Evolutionary conservation across 2,113 vertebrate species (phyloP).

Genomic region (Morone saxatilis): DNA sequence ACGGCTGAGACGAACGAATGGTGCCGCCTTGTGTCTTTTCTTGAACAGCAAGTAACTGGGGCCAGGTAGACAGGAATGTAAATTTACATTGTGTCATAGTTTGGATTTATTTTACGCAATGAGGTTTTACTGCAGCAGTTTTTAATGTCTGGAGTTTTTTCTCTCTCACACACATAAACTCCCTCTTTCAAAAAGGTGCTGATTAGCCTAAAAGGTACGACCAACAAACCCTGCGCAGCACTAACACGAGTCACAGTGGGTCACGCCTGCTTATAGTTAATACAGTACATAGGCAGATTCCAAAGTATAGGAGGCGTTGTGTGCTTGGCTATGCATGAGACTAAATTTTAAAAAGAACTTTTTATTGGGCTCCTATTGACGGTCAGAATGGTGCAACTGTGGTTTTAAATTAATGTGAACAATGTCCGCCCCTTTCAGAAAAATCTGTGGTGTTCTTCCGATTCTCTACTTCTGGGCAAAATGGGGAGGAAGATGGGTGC

Average conservation of each 20-base stretch:
- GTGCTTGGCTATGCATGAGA: conserved; percentile 85
- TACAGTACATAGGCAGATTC: conserved; percentile 58
- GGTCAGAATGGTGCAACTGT: conserved; percentile 31
- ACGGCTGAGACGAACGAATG: conserved; percentile 36
- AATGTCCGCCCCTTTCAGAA: conserved; percentile 64
- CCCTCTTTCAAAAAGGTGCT: conserved; percentile 70
- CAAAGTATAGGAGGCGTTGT: conserved; percentile 61
- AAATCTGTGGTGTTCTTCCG: conserved; percentile 35
- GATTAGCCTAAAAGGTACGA: conserved; percentile 74
- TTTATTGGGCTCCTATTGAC: conserved; percentile 59
- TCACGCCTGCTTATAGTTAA: conserved; percentile 59
- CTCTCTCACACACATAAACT: conserved; percentile 31
- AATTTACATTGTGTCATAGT: conserved; percentile 66
- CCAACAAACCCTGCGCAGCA: conserved; percentile 40
- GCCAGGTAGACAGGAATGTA: conserved; percentile 73
- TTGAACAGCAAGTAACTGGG: conserved; percentile 51
- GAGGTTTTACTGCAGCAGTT: conserved; percentile 63
- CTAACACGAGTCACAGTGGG: conserved; percentile 48
- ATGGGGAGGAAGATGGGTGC: conserved; percentile 8
- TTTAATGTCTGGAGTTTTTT: conserved; percentile 59
- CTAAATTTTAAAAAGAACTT: conserved; percentile 69
- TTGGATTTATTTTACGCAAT: conserved; percentile 61
- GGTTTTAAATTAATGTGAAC: conserved; percentile 73
- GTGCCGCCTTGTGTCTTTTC: conserved; percentile 53
- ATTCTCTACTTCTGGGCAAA: conserved; percentile 38